Base-by-base conservation (phyloP, 2,888 invertebrate genomes). In the Lordiphosa fenestrarum region DNA sequence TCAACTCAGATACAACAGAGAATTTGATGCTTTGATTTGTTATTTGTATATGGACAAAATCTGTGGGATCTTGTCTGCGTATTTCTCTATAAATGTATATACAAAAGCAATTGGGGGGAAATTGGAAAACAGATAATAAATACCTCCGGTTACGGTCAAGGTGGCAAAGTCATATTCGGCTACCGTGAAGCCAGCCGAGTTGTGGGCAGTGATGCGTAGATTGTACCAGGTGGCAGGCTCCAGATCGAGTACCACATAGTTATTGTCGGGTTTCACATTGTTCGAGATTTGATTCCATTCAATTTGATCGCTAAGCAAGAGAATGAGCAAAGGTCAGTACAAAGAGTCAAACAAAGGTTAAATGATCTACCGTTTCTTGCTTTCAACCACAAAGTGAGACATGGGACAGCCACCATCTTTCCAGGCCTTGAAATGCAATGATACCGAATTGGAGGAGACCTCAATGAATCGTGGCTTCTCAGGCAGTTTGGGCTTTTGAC, bases 81-180 rank as follows among this genome's bases (percentile, higher is more conserved):
- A 84, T 84, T 60, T 66, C 50, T 85, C 65, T 89, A 88, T 89
- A 15, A 1, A 15, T 15, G 2, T 15, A 15, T 15, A 85, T 89
- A 88, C 88, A 89, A 89, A 88, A 89, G 89, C 88, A 88, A 88
- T 9, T 56, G 56, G 63, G 59, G 60, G 50, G 33, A 21, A 78
- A 85, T 78, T 71, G 81, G 86, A 84, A 78, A 84, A 87, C 88
- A 73, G 83, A 81, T 74, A 58, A 72, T 81, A 90, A 92, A 91
- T 92, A 98, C 98, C 97, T 92, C 98, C 98, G 73, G 96, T 95
- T 71, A 95, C 93, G 30, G 98, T 97, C 33, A 98, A 92, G 2
- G 98, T 98, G 13, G 97, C 97, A 90, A 98, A 98, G 91, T 97
- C 96, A 87, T 98, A 97, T 90, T 97, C 96, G 58, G 97, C 97